A percentile compares a stretch with the other conserved stretches of the same genome.
These are phyloP conservation scores for Cosmorhoe ocellata DNA, from an alignment of 2,888 invertebrate genomes.

Conservation along the genomic window DNA sequence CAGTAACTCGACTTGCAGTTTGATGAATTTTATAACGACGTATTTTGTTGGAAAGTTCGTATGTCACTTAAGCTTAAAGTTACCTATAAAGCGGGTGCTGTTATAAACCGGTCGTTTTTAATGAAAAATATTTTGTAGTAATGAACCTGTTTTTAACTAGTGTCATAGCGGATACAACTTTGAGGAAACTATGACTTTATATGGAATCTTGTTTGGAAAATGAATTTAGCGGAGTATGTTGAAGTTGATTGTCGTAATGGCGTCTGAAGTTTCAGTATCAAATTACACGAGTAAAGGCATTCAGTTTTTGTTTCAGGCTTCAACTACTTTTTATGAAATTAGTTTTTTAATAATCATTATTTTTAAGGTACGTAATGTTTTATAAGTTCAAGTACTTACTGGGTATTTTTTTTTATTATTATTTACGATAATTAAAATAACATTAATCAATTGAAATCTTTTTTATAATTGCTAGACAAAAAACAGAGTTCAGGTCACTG, in stretches of 20 bases:
- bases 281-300: constrained; percentile 2
- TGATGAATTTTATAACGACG: constrained; percentile 55
- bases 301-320: neutral
- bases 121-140: too few species aligned
- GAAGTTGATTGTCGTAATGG: constrained; percentile 8
- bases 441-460: too few species aligned
- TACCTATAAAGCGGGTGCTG: neutral
- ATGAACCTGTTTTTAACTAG: too few species aligned
- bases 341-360: too few species aligned
- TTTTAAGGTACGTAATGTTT: too few species aligned
- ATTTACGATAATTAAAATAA: too few species aligned
- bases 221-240: constrained; percentile 1
- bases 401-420: too few species aligned
- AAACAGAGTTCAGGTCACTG: too few species aligned
- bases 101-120: neutral
- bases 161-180: too few species aligned
- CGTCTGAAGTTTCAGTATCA: constrained; percentile 2
- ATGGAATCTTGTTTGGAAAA: constrained; percentile 10
- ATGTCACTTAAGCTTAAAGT: constrained; percentile 11
- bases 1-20: constrained; percentile 47
- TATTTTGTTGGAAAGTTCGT: constrained; percentile 37
- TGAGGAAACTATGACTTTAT: neutral
- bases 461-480: too few species aligned
- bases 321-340: too few species aligned
- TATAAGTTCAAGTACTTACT: too few species aligned